Evolutionary conservation across 2,113 vertebrate genomes (phyloP).

Genomic region (Scartelaos histophorus): DNA sequence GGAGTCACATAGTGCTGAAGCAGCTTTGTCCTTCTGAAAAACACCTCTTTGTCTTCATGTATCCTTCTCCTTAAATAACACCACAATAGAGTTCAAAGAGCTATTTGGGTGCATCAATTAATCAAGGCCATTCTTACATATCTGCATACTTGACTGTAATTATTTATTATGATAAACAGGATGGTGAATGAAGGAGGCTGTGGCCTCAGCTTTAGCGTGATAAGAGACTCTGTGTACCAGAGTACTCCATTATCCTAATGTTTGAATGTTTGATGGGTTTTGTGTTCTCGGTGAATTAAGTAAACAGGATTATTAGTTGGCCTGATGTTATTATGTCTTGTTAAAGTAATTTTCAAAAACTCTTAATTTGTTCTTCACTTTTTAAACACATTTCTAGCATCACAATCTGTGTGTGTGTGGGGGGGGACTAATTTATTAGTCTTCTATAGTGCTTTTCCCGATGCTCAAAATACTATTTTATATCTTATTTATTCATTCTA

Average conservation of each 20-base stretch:
- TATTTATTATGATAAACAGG: neutral
- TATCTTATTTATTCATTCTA: too few species aligned
- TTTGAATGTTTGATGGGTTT: too few species aligned
- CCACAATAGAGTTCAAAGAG: slow-evolving; percentile 46
- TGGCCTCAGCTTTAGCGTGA: neutral
- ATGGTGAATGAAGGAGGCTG: neutral
- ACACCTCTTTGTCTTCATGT: slow-evolving; percentile 8
- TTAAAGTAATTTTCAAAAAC: neutral
- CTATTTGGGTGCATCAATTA: slow-evolving; percentile 30
- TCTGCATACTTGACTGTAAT: neutral
- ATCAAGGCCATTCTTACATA: slow-evolving; percentile 11
- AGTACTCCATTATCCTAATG: too few species aligned
- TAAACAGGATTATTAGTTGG: neutral
- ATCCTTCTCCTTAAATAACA: slow-evolving; percentile 8
- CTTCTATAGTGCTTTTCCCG: too few species aligned
- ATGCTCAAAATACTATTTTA: too few species aligned
- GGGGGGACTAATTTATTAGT: too few species aligned
- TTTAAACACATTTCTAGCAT: neutral
- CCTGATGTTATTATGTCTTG: neutral
- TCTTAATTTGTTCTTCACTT: too few species aligned
- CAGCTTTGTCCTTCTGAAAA: slow-evolving; percentile 60
- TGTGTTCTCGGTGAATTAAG: too few species aligned
- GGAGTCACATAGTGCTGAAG: slow-evolving; percentile 42
- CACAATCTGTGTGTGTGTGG: too few species aligned
- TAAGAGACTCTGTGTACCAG: neutral